Percentiles rank a stretch among this genome's conserved stretches.
Conservation (phyloP, 1,140 invertebrate genomes). For the Sitobion miscanthi region DNA sequence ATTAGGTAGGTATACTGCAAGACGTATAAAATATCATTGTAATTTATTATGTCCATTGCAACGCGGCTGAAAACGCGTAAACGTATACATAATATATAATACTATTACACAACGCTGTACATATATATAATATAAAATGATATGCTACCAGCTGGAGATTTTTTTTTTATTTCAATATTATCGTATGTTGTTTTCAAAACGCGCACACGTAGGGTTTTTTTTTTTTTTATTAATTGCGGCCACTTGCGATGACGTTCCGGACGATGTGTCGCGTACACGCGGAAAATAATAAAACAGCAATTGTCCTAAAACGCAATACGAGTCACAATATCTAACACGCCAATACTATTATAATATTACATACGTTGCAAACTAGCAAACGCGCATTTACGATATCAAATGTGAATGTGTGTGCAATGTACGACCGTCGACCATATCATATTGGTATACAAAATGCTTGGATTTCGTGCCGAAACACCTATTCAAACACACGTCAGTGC, state of each 20-base stretch:
- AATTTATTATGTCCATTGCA: background rate
- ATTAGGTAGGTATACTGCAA: too few relatives aligned
- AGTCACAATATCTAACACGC: background rate
- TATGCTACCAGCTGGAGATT: background rate
- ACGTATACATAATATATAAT: background rate
- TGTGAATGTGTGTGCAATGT: background rate
- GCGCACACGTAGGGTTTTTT: background rate
- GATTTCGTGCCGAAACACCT: background rate
- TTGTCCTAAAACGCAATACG: background rate
- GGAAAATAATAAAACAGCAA: background rate
- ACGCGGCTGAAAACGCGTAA: background rate
- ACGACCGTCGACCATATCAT: background rate
- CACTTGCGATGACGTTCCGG: background rate
- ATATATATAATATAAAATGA: background rate
- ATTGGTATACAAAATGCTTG: background rate
- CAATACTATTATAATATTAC: too few relatives aligned
- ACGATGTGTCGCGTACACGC: background rate
- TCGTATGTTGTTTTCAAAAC: background rate
- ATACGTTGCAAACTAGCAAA: background rate
- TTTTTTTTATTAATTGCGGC: background rate
- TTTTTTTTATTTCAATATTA: background rate
- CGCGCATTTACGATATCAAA: background rate
- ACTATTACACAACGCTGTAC: background rate
- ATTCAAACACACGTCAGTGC: background rate
- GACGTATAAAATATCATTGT: background rate